These are phyloP conservation scores for Phataginus tricuspis DNA, from an alignment of 2,797 vertebrate species.

Conservation along the genomic window DNA sequence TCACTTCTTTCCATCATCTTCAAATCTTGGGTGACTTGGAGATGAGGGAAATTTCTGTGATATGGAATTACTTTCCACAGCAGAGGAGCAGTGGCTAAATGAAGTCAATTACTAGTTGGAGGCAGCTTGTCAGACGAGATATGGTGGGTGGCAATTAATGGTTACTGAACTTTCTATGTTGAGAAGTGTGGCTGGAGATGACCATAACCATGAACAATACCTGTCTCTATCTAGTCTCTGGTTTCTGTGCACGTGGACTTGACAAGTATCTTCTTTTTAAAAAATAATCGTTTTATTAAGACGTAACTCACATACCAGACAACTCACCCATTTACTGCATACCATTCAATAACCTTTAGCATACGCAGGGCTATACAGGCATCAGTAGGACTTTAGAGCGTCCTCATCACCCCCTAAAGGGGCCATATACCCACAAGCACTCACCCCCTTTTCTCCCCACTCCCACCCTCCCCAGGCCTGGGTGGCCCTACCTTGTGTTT, in stretches of 20 bases:
- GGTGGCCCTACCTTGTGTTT: neutral
- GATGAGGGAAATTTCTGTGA: neutral
- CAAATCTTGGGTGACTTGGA: constrained; percentile 23
- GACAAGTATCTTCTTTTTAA: neutral
- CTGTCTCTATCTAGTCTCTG: neutral
- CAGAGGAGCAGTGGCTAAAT: constrained; percentile 35
- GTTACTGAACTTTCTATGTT: neutral
- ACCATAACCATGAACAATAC: neutral
- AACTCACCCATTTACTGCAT: neutral
- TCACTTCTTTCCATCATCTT: neutral
- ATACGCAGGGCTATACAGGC: neutral
- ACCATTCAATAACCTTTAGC: neutral
- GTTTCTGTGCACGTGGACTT: neutral
- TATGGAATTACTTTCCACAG: neutral
- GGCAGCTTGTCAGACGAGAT: constrained; percentile 37
- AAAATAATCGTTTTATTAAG: neutral
- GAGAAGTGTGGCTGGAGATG: neutral
- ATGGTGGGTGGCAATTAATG: neutral
- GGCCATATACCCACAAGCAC: neutral
- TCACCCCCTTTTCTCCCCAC: neutral
- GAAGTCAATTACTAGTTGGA: constrained; percentile 32
- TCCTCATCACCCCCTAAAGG: neutral
- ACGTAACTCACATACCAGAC: neutral
- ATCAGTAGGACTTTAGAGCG: neutral
- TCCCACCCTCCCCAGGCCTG: accelerated